Evolutionary conservation across 2,888 invertebrate genomes (phyloP), one percentile per base, ranked within the genome.

Genomic region (Troides oblongomaculatus): DNA sequence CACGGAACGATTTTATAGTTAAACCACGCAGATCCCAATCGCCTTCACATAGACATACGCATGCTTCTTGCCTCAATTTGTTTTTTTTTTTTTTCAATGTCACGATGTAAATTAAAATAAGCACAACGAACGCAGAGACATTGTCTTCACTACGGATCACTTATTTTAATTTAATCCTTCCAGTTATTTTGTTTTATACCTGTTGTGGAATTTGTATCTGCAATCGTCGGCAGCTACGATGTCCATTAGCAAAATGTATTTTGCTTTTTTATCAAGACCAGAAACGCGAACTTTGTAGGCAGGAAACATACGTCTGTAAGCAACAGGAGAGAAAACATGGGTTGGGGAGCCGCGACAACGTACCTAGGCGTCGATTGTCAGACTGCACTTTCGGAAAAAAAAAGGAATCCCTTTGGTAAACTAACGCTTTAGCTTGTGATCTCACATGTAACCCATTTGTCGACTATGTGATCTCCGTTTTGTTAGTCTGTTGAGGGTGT

Each of bases 241-340:
- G 96, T 98, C 98, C 97, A 98, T 97, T 93, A 98, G 96, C 85
- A 98, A 95, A 92, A 98, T 97, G 95, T 98, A 98, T 95, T 98
- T 98, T 94, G 98, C 96, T 94, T 97, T 96, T 95, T 97, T 97
- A 95, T 98, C 98, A 93, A 98, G 95, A 90, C 98, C 98, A 93
- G 97, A 96, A 87, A 98, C 96, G 93, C 98, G 96, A 90, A 98
- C 97, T 95, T 98, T 98, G 95, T 96, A 98, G 93, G 98, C 97
- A 93, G 98, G 98, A 95, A 98, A 98, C 97, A 98, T 98, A 94
- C 98, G 97, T 94, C 98, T 98, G 96, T 93, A 94, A 94, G 93
- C 94, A 93, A 93, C 86, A 89, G 84, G 90, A 91, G 88, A 92
- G 91, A 92, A 92, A 89, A 90, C 89, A 90, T 90, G 88, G 89